These are phyloP conservation scores for Polietes domitor DNA, from an alignment of 2,888 invertebrate genomes.

Conservation along the genomic window DNA sequence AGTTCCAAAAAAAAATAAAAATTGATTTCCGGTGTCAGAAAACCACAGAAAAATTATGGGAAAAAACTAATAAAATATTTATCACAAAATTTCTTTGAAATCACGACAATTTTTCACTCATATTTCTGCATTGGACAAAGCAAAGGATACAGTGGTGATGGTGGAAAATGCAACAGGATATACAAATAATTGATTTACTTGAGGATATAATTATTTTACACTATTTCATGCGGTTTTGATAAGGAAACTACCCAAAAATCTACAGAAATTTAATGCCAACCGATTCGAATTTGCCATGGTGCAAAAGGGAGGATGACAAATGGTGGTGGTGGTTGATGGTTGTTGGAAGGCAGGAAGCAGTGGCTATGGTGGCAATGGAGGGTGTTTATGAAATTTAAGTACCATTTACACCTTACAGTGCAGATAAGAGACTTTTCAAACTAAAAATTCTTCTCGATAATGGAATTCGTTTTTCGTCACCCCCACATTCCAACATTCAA, in stretches of 20 bases:
- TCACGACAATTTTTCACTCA: slow-evolving; percentile 28
- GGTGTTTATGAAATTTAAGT: slow-evolving; percentile 65
- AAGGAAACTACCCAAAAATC: neutral
- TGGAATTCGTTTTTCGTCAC: slow-evolving; percentile 42
- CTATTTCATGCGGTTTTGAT: slow-evolving; percentile 58
- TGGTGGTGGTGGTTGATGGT: neutral
- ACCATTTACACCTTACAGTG: slow-evolving; percentile 58
- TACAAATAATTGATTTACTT: slow-evolving; percentile 58
- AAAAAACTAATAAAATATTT: neutral
- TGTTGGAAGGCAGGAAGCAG: neutral
- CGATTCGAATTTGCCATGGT: slow-evolving; percentile 39
- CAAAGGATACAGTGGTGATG: slow-evolving; percentile 40
- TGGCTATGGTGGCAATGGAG: neutral
- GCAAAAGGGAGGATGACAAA: neutral
- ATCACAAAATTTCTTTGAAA: slow-evolving; percentile 1
- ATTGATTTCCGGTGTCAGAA: neutral
- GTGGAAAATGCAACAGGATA: slow-evolving; percentile 44
- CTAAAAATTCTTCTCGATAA: slow-evolving; percentile 5
- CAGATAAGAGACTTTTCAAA: slow-evolving; percentile 35
- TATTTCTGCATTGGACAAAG: slow-evolving; percentile 34
- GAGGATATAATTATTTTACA: slow-evolving; percentile 53
- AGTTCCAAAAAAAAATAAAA: neutral
- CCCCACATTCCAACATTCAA: slow-evolving; percentile 28
- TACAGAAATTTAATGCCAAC: slow-evolving; percentile 58
- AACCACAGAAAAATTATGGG: neutral